Evolutionary conservation across 2,113 vertebrate species (phyloP).

Genomic region (Lepus timidus): DNA sequence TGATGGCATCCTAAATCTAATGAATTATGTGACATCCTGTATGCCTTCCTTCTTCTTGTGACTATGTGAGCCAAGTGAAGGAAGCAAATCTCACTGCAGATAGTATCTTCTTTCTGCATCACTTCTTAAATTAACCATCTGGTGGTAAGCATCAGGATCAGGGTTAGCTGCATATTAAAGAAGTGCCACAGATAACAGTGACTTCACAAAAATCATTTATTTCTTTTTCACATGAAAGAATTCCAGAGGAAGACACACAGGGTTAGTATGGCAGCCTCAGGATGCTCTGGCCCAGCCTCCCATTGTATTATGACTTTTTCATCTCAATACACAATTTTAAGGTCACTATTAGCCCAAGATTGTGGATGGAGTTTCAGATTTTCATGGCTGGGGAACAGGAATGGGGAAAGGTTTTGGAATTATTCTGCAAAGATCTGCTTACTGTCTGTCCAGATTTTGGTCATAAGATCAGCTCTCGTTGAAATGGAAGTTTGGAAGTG

Average conservation of each 20-base stretch:
- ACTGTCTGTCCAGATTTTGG: not conserved
- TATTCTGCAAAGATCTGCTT: not conserved
- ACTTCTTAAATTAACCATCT: slow-evolving; percentile 1
- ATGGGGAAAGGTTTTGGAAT: not conserved
- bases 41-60: not conserved
- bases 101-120: not conserved
- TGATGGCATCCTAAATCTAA: not conserved
- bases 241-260: not conserved
- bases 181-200: not conserved
- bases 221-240: not conserved
- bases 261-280: not conserved
- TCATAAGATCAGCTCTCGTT: not conserved
- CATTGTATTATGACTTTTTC: not conserved
- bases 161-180: not conserved
- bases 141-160: not conserved
- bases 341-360: not conserved
- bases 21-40: not conserved
- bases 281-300: fast-evolving
- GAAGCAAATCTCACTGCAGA: not conserved
- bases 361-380: not conserved
- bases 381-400: not conserved
- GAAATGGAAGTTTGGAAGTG: not conserved
- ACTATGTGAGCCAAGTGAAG: not conserved
- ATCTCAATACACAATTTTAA: not conserved
- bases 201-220: not conserved